A percentile compares a stretch with the other conserved stretches of the same genome.
phyloP scores from a whole-genome alignment of 2,113 vertebrate species.

The Ginglymostoma cirratum region DNA sequence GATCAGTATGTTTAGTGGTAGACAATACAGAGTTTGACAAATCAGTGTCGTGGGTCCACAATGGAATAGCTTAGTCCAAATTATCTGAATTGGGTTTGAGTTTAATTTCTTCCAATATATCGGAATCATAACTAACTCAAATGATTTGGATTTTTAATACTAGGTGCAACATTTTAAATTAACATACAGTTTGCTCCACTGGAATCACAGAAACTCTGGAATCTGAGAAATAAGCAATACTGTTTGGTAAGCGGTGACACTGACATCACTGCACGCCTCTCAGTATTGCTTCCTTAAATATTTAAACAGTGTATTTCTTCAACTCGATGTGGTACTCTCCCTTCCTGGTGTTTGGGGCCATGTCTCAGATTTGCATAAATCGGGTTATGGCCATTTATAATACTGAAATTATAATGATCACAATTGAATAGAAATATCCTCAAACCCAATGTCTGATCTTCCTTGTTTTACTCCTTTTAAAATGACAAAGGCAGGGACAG shows the following conservation, averaged over 20 bases:
- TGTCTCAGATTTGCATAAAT: slow-evolving; percentile 4
- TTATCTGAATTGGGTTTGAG: neutral
- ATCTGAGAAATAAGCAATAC: neutral
- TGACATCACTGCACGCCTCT: neutral
- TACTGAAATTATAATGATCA: neutral
- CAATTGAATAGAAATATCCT: neutral
- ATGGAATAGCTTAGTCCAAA: neutral
- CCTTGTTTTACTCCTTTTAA: neutral
- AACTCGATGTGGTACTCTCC: neutral
- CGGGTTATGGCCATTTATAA: neutral
- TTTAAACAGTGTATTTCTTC: neutral
- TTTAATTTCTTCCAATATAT: neutral
- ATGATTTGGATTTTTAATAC: neutral
- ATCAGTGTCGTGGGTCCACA: neutral
- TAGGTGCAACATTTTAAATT: neutral
- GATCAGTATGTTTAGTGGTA: neutral
- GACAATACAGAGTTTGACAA: neutral
- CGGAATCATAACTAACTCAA: neutral
- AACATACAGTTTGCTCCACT: neutral
- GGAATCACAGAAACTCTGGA: neutral
- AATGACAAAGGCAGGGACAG: neutral
- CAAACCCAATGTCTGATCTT: neutral
- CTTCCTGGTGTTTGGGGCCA: neutral
- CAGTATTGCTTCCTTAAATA: neutral
- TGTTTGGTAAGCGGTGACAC: neutral